phyloP scores from a whole-genome alignment of 2,797 vertebrate genomes.

The Knipowitschia caucasica region DNA sequence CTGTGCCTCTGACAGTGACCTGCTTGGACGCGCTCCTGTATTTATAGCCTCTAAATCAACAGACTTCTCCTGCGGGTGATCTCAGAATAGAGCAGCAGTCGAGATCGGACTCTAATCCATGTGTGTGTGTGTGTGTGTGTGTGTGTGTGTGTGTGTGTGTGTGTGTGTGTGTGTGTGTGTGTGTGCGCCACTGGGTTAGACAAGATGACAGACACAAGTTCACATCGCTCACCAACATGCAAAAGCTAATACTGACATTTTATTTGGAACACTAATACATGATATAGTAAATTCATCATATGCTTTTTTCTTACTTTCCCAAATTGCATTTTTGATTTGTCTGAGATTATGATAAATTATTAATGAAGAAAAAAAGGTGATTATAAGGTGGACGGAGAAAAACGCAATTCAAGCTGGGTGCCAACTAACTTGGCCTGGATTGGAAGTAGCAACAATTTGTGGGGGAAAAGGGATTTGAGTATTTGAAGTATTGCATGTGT shows the following conservation, averaged over 20 bases:
- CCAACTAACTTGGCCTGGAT: too few species aligned
- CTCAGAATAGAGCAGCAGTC: slow-evolving; percentile 59
- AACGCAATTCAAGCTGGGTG: too few species aligned
- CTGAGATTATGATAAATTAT: too few species aligned
- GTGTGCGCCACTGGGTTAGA: slow-evolving; percentile 21
- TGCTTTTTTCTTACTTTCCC: too few species aligned
- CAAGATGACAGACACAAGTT: slow-evolving; percentile 18
- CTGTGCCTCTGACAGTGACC: slow-evolving; percentile 44
- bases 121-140: slow-evolving; percentile 16
- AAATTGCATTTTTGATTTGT: too few species aligned
- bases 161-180: slow-evolving; percentile 15
- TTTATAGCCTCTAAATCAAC: slow-evolving; percentile 70
- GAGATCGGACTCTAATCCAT: slow-evolving; percentile 51
- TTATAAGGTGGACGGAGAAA: too few species aligned
- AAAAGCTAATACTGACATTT: background rate
- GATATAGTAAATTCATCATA: too few species aligned
- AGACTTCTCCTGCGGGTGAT: slow-evolving; percentile 56
- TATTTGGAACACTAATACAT: too few species aligned
- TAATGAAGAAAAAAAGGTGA: too few species aligned
- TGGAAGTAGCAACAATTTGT: too few species aligned
- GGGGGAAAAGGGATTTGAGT: too few species aligned
- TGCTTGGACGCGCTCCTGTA: slow-evolving; percentile 46
- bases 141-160: slow-evolving; percentile 11
- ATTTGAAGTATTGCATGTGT: too few species aligned
- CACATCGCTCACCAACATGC: slow-evolving; percentile 8